Evolutionary conservation across 2,797 vertebrate species (phyloP).

Genomic region (Choloepus didactylus): DNA sequence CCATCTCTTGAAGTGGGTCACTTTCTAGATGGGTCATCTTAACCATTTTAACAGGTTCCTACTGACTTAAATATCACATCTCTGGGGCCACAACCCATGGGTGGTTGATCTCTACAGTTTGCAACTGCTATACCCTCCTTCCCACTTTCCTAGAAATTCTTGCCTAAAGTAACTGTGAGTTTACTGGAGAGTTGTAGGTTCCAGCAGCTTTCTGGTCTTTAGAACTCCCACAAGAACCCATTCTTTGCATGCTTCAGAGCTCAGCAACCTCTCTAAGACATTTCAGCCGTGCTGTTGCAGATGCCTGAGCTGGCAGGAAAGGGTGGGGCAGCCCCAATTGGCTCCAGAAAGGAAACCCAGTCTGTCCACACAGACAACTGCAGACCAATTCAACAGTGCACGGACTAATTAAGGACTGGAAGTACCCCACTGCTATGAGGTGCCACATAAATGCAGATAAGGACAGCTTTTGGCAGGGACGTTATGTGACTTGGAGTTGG

Average conservation of each 20-base stretch:
- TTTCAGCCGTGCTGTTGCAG: background rate
- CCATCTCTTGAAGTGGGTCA: background rate
- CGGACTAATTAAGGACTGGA: slow-evolving; percentile 24
- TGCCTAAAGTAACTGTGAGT: background rate
- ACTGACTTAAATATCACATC: background rate
- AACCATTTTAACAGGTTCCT: slow-evolving; percentile 21
- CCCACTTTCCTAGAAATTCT: slow-evolving; percentile 13
- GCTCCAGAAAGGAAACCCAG: slow-evolving; percentile 57
- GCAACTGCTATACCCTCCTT: background rate
- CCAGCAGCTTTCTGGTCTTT: background rate
- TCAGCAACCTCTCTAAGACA: background rate
- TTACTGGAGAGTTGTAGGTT: background rate
- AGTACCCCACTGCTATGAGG: background rate
- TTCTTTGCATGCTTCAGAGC: slow-evolving; percentile 37
- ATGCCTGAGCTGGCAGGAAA: slow-evolving; percentile 58
- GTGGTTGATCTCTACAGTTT: background rate
- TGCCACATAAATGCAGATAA: slow-evolving; percentile 32
- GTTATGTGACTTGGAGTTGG: slow-evolving; percentile 42
- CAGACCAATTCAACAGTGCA: slow-evolving; percentile 57
- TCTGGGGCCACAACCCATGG: background rate
- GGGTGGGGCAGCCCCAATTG: slow-evolving; percentile 21
- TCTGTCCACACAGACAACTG: slow-evolving; percentile 39
- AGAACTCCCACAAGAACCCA: background rate
- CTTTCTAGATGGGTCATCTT: background rate
- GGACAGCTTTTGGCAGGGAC: slow-evolving; percentile 32